Conservation (phyloP, 2,113 vertebrate species). For the Rhadina sibilatrix region DNA sequence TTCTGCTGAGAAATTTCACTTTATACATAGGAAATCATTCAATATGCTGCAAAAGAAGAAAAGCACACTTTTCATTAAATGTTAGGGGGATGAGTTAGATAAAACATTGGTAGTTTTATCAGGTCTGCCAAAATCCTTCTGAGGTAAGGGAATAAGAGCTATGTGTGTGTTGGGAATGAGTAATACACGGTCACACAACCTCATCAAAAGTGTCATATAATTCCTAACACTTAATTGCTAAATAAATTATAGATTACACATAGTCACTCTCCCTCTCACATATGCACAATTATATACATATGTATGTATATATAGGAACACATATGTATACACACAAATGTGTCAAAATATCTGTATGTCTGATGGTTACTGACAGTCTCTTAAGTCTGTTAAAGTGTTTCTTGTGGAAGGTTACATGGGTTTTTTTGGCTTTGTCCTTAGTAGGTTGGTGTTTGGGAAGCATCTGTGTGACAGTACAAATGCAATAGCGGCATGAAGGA, state of each 20-base stretch:
- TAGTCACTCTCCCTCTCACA: not conserved
- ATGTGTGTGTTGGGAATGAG: not conserved
- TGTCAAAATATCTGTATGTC: not conserved
- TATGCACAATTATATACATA: not conserved
- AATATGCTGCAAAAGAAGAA: not conserved
- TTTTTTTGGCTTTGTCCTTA: not conserved
- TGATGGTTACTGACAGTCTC: not conserved
- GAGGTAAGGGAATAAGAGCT: not conserved
- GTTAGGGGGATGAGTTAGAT: not conserved
- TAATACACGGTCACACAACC: not conserved
- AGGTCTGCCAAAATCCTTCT: not conserved
- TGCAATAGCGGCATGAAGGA: fast-evolving
- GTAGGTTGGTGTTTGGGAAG: not conserved
- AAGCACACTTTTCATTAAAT: not conserved
- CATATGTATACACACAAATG: no score
- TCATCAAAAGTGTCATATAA: not conserved
- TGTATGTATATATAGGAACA: not conserved
- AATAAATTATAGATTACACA: not conserved
- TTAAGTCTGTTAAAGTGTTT: not conserved
- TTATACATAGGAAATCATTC: not conserved
- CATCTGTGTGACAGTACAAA: not conserved
- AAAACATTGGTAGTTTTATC: not conserved
- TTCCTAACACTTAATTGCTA: not conserved
- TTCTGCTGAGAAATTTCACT: not conserved
- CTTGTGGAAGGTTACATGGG: not conserved